A percentile compares a stretch with the other conserved stretches of the same genome.
phyloP scores from a whole-genome alignment of 2,113 vertebrate species.

The Lamprologus lemairii region DNA sequence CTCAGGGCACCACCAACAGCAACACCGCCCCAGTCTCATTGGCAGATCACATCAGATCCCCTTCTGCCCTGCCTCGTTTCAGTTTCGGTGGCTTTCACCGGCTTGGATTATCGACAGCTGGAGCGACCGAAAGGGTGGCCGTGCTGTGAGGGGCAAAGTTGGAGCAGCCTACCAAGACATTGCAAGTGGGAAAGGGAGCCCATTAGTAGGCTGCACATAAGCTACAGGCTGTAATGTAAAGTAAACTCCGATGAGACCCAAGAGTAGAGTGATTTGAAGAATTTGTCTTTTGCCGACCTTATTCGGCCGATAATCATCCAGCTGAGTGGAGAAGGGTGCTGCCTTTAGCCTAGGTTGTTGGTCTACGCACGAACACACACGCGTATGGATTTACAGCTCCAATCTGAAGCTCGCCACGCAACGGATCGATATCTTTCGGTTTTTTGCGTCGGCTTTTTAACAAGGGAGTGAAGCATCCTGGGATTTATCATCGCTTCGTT shows the following conservation, averaged over 20 bases:
- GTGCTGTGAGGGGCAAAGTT: constrained; percentile 36
- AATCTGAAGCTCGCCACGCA: constrained; percentile 32
- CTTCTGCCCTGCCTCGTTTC: background rate
- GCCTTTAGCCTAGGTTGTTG: constrained; percentile 33
- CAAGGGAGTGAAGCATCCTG: constrained; percentile 50
- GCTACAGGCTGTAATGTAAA: background rate
- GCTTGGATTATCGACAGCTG: constrained; percentile 51
- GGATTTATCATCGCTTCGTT: constrained; percentile 60
- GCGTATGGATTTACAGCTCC: constrained; percentile 61
- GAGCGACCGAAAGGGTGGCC: constrained; percentile 11
- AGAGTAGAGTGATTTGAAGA: background rate
- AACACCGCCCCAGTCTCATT: constrained; percentile 1
- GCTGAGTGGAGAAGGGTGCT: constrained; percentile 25
- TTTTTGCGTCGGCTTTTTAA: constrained; percentile 31
- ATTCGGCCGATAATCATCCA: constrained; percentile 32
- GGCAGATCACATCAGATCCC: constrained; percentile 36
- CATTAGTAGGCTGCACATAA: background rate
- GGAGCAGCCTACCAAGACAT: constrained; percentile 5
- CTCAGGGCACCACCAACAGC: background rate
- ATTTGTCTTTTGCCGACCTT: constrained; percentile 12
- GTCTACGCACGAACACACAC: constrained; percentile 32
- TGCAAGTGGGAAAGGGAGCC: background rate
- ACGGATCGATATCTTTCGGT: constrained; percentile 53
- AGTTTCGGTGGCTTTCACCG: background rate
- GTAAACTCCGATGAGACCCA: background rate